Evolutionary conservation across 2,888 invertebrate species (phyloP), one percentile per base, ranked within the genome.

Genomic region (Drosophila limbata): DNA sequence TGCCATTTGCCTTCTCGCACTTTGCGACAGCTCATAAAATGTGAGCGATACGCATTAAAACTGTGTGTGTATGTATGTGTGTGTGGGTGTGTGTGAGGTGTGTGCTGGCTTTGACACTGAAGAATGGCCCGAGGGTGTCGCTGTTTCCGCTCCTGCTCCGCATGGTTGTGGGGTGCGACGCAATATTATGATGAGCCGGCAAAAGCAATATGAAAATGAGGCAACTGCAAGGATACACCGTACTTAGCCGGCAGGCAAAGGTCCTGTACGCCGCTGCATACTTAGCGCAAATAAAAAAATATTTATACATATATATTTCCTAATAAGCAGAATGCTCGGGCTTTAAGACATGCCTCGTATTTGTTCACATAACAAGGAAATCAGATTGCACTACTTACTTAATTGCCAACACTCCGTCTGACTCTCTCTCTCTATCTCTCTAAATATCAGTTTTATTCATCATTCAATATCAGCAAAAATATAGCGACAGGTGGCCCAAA

Each of bases 1-100:
- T 69, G 52, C 69, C 77, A 70, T 74, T 73, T 66, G 83, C 73
- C 48, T 52, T 61, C 73, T 76, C 83, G 77, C 77, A 88, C 75
- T 81, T 84, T 88, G 89, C 82, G 89, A 88, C 85, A 85, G 89
- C 85, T 85, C 85, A 85, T 85, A 89, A 85, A 89, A 85, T 86
- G 84, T 73, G 80, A 89, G 80, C 85, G 85, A 89, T 82, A 87
- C 89, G 88, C 85, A 89, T 89, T 85, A 85, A 87, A 79, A 76
- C 60, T 77, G 69, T 74, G 66, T 65, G 69, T 69, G 69, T 69
- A 53, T 57, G 66, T 39, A 39, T 13, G 37, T 33, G 21, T 33
- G 59, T 17, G 33, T 56, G 69, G 65, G 55, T 53, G 61, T 42
- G 42, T 10, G 21, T 37, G 17, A 13, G 48, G 45, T 50, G 42